Conservation (phyloP, 2,888 invertebrate genomes). For the Lepetodrilus schrolli region DNA sequence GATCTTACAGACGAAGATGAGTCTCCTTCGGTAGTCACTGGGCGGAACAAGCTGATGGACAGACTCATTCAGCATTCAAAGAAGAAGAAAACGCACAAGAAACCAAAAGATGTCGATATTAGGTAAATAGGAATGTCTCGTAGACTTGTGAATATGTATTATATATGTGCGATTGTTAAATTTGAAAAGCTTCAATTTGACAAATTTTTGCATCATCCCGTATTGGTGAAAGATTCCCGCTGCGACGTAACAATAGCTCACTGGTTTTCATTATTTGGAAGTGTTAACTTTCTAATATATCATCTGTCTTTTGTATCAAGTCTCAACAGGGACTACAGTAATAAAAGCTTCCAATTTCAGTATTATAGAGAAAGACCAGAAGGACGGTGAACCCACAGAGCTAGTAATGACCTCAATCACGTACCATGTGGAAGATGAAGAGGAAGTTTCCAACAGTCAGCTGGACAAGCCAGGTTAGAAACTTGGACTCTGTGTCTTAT, state of each 20-base stretch:
- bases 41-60: slow-evolving; percentile 82
- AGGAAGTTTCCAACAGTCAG: slow-evolving; percentile 49
- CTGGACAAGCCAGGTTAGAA: slow-evolving; percentile 62
- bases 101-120: slow-evolving; percentile 76
- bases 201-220: too few relatives aligned
- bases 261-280: neutral
- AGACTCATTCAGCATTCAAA: slow-evolving; percentile 83
- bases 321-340: too few relatives aligned
- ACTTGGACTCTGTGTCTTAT: too few relatives aligned
- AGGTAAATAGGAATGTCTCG: slow-evolving; percentile 76
- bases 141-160: too few relatives aligned
- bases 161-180: too few relatives aligned
- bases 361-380: slow-evolving; percentile 72
- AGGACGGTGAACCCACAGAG: slow-evolving; percentile 67
- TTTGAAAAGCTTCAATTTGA: too few relatives aligned
- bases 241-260: too few relatives aligned
- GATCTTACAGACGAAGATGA: slow-evolving; percentile 79
- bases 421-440: slow-evolving; percentile 62
- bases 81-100: slow-evolving; percentile 39
- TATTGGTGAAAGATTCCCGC: too few relatives aligned
- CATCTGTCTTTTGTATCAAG: too few relatives aligned
- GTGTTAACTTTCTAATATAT: neutral
- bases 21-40: slow-evolving; percentile 68
- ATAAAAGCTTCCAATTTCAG: too few relatives aligned
- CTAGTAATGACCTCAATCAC: slow-evolving; percentile 67